These are phyloP conservation scores for Prunella strophiata DNA, from an alignment of 2,797 vertebrate genomes.

Conservation along the genomic window DNA sequence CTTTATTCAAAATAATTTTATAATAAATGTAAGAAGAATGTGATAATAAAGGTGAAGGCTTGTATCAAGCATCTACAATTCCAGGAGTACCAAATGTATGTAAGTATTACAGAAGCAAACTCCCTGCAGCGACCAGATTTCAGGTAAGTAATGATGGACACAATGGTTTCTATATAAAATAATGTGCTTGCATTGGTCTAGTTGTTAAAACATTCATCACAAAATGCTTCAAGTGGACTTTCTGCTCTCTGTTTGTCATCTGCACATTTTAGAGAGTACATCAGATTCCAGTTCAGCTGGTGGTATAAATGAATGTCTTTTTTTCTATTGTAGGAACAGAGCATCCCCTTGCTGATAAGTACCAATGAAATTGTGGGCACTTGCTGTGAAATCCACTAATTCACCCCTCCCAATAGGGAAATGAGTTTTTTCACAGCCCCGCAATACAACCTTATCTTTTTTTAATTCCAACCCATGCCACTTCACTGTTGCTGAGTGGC, in stretches of 20 bases:
- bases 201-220: background rate
- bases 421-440: background rate
- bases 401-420: background rate
- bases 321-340: background rate
- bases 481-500: background rate
- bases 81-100: background rate
- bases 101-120: background rate
- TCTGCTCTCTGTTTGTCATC: background rate
- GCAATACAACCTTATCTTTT: background rate
- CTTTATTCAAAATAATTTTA: background rate
- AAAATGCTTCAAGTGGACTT: background rate
- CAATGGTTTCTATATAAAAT: background rate
- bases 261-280: background rate
- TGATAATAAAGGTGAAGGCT: background rate
- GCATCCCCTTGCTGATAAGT: background rate
- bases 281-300: background rate
- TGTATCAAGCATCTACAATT: background rate
- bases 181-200: accelerated
- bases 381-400: slow-evolving; percentile 4
- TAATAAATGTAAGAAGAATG: background rate
- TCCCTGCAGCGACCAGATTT: background rate
- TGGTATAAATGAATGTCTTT: background rate
- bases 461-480: background rate
- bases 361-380: background rate
- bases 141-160: background rate